These are phyloP conservation scores for Apostichopus parvimensis DNA, from an alignment of 35 echinoderm and acorn worm genomes.

Conservation along the genomic window DNA sequence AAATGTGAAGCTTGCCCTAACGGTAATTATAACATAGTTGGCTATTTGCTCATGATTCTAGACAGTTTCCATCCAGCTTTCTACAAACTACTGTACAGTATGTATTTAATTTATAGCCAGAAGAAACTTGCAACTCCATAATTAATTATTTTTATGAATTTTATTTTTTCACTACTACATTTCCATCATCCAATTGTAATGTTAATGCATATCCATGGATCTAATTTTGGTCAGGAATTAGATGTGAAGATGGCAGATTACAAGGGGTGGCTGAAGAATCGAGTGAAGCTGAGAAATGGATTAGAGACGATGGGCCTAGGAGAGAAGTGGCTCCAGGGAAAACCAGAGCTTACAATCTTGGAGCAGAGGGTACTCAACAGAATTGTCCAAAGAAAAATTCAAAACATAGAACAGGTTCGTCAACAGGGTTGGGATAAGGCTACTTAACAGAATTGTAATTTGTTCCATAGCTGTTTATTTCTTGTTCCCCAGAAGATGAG, in stretches of 20 bases:
- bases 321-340: conserved; percentile 78
- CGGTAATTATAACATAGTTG: too few relatives aligned
- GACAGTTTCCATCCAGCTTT: too few relatives aligned
- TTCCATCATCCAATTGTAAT: too few relatives aligned
- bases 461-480: too few relatives aligned
- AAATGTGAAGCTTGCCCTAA: too few relatives aligned
- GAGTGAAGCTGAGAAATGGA: conserved; percentile 69
- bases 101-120: too few relatives aligned
- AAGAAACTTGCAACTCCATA: not conserved
- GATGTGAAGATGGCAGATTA: conserved; percentile 62
- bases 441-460: too few relatives aligned
- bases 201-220: not conserved
- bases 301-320: conserved; percentile 78
- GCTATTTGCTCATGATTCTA: too few relatives aligned
- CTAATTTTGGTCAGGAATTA: conserved; percentile 40
- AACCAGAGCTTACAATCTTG: conserved; percentile 73
- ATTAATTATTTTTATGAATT: not conserved
- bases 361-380: conserved; percentile 70
- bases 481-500: too few relatives aligned
- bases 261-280: conserved; percentile 72
- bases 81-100: too few relatives aligned
- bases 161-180: not conserved
- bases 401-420: conserved; percentile 16
- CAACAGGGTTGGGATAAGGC: not conserved
- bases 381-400: conserved; percentile 61